phyloP scores from a whole-genome alignment of 2,113 vertebrate species.

The Pipra filicauda region DNA sequence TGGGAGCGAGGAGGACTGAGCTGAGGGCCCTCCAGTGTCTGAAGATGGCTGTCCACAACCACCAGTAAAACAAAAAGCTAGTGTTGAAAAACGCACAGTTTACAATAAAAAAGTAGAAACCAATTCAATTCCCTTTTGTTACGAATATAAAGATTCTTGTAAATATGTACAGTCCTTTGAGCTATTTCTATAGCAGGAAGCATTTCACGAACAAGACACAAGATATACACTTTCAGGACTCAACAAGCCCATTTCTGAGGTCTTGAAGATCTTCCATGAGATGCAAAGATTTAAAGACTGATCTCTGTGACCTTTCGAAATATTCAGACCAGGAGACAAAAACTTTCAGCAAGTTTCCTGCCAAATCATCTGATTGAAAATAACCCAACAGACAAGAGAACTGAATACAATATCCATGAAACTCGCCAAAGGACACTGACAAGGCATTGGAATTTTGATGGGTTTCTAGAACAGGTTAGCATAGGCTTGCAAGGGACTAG shows the following conservation, averaged over 20 bases:
- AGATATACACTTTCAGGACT: conserved; percentile 68
- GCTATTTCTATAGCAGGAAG: conserved; percentile 82
- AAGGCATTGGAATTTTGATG: conserved; percentile 15
- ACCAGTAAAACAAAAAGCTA: conserved; percentile 75
- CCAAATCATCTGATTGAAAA: conserved; percentile 66
- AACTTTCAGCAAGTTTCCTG: conserved; percentile 72
- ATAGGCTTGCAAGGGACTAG: conserved; percentile 68
- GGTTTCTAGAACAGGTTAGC: conserved; percentile 64
- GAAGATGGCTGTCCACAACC: conserved; percentile 70
- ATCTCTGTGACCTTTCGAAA: conserved; percentile 68
- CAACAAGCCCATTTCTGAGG: conserved; percentile 67
- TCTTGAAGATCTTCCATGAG: conserved; percentile 73
- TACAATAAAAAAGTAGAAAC: conserved; percentile 91
- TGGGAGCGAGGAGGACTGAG: conserved; percentile 66
- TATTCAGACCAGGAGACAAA: conserved; percentile 74
- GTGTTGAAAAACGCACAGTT: conserved; percentile 83
- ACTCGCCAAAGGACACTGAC: conserved; percentile 54
- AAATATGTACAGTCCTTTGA: conserved; percentile 85
- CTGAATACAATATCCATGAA: conserved; percentile 39
- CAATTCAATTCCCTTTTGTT: conserved; percentile 83
- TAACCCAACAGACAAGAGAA: conserved; percentile 60
- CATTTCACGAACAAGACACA: conserved; percentile 79
- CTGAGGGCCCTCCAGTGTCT: conserved; percentile 55
- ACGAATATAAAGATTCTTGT: conserved; percentile 88
- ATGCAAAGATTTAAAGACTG: conserved; percentile 76